phyloP scores from a whole-genome alignment of 1,140 invertebrate genomes.

The Cherax quadricarinatus region DNA sequence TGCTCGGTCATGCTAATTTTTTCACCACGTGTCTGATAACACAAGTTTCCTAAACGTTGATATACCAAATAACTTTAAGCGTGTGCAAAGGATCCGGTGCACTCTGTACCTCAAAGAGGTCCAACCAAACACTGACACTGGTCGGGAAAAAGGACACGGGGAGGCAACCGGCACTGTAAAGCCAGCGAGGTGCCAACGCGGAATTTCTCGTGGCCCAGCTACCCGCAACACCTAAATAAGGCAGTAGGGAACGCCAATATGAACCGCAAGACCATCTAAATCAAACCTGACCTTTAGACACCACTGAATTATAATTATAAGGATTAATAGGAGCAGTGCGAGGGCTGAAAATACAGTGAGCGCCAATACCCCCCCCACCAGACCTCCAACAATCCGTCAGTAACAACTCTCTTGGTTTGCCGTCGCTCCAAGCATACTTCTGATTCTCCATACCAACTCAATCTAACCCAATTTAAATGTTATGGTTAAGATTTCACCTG shows the following conservation, averaged over 20 bases:
- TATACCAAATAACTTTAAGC: not conserved
- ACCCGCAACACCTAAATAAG: constrained; percentile 28
- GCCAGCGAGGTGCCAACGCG: constrained; percentile 28
- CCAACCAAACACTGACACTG: constrained; percentile 27
- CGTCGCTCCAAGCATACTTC: not conserved
- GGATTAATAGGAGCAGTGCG: not conserved
- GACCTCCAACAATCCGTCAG: not conserved
- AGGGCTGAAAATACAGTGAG: not conserved
- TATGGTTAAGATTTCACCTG: no score
- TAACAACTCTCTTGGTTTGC: not conserved
- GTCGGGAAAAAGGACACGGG: not conserved
- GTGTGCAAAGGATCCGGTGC: not conserved
- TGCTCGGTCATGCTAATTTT: not conserved
- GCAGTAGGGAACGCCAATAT: not conserved
- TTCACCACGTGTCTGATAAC: not conserved
- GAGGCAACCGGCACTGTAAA: constrained; percentile 26
- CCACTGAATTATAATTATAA: not conserved
- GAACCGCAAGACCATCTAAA: constrained; percentile 8
- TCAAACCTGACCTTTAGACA: not conserved
- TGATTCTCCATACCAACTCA: no score
- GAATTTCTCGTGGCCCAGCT: constrained; percentile 17
- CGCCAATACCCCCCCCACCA: not conserved
- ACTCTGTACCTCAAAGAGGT: not conserved
- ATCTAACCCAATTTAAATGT: no score
- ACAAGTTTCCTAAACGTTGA: not conserved